These are phyloP conservation scores for Bursaphelenchus mucronatus DNA, from an alignment of 1,140 invertebrate genomes.

Conservation along the genomic window DNA sequence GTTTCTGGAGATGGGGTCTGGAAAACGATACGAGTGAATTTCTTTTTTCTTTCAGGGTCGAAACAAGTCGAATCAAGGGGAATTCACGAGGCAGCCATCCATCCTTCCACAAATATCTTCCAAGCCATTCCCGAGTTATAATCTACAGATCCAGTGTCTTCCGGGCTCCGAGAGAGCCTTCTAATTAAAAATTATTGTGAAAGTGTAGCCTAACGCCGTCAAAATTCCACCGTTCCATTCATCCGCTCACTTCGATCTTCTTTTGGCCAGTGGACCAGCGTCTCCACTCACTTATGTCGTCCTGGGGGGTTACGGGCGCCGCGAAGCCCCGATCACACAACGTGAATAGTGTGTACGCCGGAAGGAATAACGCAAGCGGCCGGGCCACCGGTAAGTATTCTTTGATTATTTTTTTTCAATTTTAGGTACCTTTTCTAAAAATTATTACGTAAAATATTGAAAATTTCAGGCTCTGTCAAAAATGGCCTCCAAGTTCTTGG, in stretches of 20 bases:
- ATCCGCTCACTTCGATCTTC: constrained; percentile 16
- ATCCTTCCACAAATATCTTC: no score
- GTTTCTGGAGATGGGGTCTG: no score
- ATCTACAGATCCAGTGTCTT: no score
- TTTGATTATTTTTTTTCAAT: constrained; percentile 23
- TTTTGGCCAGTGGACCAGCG: constrained; percentile 17
- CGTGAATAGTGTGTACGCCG: constrained; percentile 56
- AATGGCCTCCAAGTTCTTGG: constrained; percentile 56
- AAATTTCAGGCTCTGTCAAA: constrained; percentile 45
- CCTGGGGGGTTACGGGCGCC: constrained; percentile 48
- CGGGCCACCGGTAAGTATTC: constrained; percentile 37
- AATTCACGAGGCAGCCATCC: no score
- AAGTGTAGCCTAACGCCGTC: constrained; percentile 1
- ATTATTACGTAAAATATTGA: no score
- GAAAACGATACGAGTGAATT: no score
- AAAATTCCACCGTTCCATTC: constrained; percentile 25
- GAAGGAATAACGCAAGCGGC: constrained; percentile 35
- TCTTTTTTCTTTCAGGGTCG: no score
- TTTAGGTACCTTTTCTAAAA: constrained; percentile 6
- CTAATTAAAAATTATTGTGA: no score
- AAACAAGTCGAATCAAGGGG: no score
- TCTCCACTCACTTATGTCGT: constrained; percentile 34
- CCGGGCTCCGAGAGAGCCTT: no score
- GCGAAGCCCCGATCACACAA: constrained; percentile 53
- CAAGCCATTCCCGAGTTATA: no score